These are phyloP conservation scores for Watsonalla cultraria DNA, from an alignment of 2,888 invertebrate species.

Conservation along the genomic window DNA sequence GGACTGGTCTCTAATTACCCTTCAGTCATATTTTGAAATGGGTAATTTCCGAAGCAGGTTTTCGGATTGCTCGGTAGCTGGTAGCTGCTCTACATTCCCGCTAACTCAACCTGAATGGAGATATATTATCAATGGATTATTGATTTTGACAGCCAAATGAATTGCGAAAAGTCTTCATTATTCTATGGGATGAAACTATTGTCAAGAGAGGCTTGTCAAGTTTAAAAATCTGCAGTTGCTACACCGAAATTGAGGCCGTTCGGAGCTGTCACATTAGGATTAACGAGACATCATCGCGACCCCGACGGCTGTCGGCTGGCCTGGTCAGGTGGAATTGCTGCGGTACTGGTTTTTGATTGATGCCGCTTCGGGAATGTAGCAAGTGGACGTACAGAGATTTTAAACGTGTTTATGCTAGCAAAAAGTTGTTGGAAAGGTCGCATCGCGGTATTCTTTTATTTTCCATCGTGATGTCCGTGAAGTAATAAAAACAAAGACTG, in stretches of 20 bases:
- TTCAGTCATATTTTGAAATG: background rate
- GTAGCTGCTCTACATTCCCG: background rate
- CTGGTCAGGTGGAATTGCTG: conserved; percentile 28
- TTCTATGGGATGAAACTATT: conserved; percentile 1
- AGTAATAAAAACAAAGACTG: conserved; percentile 2
- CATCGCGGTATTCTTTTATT: conserved; percentile 1
- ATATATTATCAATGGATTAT: background rate
- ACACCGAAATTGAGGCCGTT: conserved; percentile 11
- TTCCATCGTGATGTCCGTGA: background rate
- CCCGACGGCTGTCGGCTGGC: conserved; percentile 15
- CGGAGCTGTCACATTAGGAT: conserved; percentile 20
- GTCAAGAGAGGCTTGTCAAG: conserved; percentile 1
- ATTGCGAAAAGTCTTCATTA: background rate
- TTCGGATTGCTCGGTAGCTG: background rate
- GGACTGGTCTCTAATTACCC: background rate
- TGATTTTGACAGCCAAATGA: background rate
- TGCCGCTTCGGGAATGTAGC: conserved; percentile 22
- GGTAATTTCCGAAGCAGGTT: background rate
- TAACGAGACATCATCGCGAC: conserved; percentile 15
- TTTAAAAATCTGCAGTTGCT: conserved; percentile 3
- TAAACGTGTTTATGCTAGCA: conserved; percentile 1
- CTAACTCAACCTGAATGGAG: background rate
- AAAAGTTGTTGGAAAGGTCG: conserved; percentile 1
- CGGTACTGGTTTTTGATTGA: conserved; percentile 5
- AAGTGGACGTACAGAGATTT: conserved; percentile 11